These are phyloP conservation scores for Lasioglossum vierecki DNA, from an alignment of 2,888 invertebrate species.

Conservation along the genomic window DNA sequence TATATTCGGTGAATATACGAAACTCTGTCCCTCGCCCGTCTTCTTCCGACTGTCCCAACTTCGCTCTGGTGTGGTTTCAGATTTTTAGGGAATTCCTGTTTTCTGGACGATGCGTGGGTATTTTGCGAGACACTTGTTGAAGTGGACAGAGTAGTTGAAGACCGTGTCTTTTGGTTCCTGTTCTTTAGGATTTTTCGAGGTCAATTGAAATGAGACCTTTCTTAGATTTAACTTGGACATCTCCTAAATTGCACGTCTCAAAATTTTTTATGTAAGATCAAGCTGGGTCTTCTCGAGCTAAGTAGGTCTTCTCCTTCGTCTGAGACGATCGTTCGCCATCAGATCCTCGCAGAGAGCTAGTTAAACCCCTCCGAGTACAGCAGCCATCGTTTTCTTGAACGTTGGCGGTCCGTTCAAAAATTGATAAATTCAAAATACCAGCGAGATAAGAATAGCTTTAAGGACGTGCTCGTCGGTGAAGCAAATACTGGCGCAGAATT, in stretches of 20 bases:
- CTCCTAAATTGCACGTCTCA: neutral
- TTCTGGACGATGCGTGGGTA: too few species aligned
- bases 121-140: neutral
- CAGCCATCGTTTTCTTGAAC: neutral
- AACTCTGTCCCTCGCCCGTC: conserved; percentile 21
- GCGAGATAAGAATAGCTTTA: neutral
- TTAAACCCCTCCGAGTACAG: neutral
- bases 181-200: neutral
- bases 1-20: conserved; percentile 65
- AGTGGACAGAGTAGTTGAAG: neutral
- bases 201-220: neutral
- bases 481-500: conserved; percentile 16
- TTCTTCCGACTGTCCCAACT: neutral
- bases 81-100: neutral
- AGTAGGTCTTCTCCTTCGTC: neutral
- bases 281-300: neutral
- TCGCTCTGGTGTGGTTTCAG: neutral
- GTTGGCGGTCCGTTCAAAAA: neutral
- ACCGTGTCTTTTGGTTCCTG: neutral
- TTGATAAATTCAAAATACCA: neutral
- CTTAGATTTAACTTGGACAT: neutral
- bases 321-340: neutral
- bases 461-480: conserved; percentile 1
- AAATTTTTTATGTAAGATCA: neutral
- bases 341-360: neutral